Evolutionary conservation across 2,888 invertebrate species (phyloP).

Genomic region (Desoria tigrina): DNA sequence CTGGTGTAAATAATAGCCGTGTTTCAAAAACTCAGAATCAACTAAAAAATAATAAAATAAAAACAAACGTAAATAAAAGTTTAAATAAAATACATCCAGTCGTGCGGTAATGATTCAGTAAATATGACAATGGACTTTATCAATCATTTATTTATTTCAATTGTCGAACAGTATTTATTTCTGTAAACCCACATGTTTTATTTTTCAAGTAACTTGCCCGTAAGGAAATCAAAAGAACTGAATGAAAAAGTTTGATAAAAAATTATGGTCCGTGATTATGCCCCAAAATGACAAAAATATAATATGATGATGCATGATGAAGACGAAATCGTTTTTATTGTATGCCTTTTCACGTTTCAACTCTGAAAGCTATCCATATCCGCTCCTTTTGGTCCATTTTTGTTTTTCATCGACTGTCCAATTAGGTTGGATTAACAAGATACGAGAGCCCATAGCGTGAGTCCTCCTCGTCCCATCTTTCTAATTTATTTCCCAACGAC

Average conservation of each 20-base stretch:
- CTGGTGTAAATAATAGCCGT: constrained; percentile 1
- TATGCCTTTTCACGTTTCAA: no score
- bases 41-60: constrained; percentile 8
- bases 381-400: constrained; percentile 11
- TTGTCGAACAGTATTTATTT: no score
- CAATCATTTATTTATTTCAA: no score
- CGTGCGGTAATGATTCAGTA: no score
- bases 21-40: not conserved
- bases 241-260: not conserved
- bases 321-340: not conserved
- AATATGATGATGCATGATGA: constrained; percentile 5
- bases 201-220: no score
- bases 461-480: not conserved
- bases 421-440: no score
- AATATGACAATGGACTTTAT: no score
- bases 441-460: constrained; percentile 12
- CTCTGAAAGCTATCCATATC: not conserved
- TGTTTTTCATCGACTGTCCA: not conserved
- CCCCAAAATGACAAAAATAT: not conserved
- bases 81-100: no score
- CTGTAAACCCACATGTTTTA: no score
- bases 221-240: not conserved
- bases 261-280: not conserved
- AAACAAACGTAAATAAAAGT: not conserved
- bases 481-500: constrained; percentile 15